These are phyloP conservation scores for Anomalospiza imberbis DNA, from an alignment of 2,797 vertebrate species.

Conservation along the genomic window DNA sequence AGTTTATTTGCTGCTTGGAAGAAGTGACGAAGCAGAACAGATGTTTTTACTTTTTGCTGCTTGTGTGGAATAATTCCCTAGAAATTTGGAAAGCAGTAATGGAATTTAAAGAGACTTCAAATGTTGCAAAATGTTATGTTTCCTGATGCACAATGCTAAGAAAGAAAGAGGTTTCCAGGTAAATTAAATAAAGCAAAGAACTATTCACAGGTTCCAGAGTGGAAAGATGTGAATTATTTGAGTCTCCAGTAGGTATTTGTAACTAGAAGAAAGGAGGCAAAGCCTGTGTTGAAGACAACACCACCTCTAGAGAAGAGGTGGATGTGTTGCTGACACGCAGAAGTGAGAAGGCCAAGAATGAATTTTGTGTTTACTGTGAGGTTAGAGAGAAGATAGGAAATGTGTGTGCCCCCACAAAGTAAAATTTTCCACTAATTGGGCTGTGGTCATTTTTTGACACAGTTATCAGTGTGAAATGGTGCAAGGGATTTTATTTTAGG, in stretches of 20 bases:
- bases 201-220: background rate
- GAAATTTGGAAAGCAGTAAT: background rate
- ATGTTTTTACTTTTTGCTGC: constrained; percentile 29
- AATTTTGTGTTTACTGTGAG: background rate
- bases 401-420: background rate
- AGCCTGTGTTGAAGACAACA: background rate
- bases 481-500: background rate
- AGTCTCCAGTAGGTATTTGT: background rate
- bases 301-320: background rate
- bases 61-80: constrained; percentile 3
- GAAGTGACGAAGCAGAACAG: constrained; percentile 16
- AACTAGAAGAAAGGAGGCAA: background rate
- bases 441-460: background rate
- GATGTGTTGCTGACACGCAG: background rate
- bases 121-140: background rate
- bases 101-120: background rate
- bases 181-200: background rate
- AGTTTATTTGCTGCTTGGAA: constrained; percentile 36
- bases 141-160: background rate
- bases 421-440: background rate
- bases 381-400: background rate
- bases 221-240: background rate
- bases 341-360: background rate
- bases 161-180: background rate
- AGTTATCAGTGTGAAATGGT: background rate